Percentiles rank a stretch among this genome's conserved stretches.
These are phyloP conservation scores for Indicator indicator DNA, from an alignment of 2,113 vertebrate genomes.

Conservation along the genomic window DNA sequence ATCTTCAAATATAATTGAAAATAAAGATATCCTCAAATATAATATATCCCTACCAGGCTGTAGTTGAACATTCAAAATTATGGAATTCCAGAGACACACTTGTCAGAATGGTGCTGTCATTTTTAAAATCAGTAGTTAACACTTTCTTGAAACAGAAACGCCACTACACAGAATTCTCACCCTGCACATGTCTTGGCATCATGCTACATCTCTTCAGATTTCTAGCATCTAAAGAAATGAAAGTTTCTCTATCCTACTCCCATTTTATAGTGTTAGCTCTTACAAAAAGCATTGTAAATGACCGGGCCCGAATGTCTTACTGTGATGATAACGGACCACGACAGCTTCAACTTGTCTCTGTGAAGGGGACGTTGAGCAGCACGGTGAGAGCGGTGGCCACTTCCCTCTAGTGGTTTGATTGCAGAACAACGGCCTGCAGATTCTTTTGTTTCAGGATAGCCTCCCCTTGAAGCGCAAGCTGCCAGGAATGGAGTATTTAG, in stretches of 20 bases:
- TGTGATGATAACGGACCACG: accelerated
- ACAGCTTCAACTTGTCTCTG: accelerated
- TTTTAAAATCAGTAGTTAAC: not conserved
- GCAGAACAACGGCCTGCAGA: not conserved
- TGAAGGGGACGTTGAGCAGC: accelerated
- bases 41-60: not conserved
- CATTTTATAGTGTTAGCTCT: not conserved
- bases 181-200: accelerated
- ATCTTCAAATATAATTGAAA: not conserved
- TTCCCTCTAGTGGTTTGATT: not conserved
- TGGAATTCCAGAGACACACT: not conserved
- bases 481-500: accelerated
- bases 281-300: not conserved
- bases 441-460: accelerated
- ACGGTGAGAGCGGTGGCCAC: not conserved
- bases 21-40: not conserved
- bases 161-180: too few species aligned
- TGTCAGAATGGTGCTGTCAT: not conserved
- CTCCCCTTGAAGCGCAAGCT: too few species aligned
- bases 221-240: not conserved
- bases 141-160: not conserved
- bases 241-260: not conserved
- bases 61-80: not conserved
- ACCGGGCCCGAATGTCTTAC: too few species aligned
- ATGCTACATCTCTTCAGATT: accelerated